Base-by-base conservation (phyloP, 2,113 vertebrate genomes). In the Vanacampus margaritifer region DNA sequence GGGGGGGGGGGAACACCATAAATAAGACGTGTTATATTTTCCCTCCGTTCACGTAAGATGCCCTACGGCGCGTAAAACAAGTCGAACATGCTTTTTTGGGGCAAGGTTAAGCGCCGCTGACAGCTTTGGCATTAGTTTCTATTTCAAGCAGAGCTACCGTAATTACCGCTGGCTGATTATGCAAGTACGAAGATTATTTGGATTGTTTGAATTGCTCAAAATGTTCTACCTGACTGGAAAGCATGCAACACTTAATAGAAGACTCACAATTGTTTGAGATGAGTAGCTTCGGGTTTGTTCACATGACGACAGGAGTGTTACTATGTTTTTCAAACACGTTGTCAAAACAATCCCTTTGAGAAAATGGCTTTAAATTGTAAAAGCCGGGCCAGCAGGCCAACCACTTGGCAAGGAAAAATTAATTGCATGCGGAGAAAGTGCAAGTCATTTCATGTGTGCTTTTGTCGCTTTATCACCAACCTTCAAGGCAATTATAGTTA, bases 1-100 rank as follows among this genome's bases (percentile, higher is more conserved):
- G 41, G 2, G 43, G 14, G 43, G 43, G 43, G 19, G 89, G 92
- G 87, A 79, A 92, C 93, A 92, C 82, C 89, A 89, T 90, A 81
- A 84, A 69, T 88, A 79, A 82, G 63, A 70, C 67, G 41, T 64
- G 75, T 82, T 89, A 89, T 90, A 67, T 86, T 85, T 83, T 80
- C 6, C 24, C 26, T 82, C 79, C 90, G 87, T 92, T 88, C 90
- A 92, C 69, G 69, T 89, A 91, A 62, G 67, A 73, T 39, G 68
- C 71, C 65, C 45, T 51, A 68, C 76, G 69, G 87, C 80, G 89
- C 87, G 85, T 81, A 87, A 88, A 89, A 90, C 81, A 91, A 90
- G 89, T 46, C 81, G 60, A 85, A 70, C 36, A 21, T 57, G 65
- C 5, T 80, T 67, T 69, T 62, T 62, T 41, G 23, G 68, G 76